Percentiles rank a stretch among this genome's conserved stretches.
phyloP scores from a whole-genome alignment of 2,797 vertebrate genomes.

The Nyctibius grandis region DNA sequence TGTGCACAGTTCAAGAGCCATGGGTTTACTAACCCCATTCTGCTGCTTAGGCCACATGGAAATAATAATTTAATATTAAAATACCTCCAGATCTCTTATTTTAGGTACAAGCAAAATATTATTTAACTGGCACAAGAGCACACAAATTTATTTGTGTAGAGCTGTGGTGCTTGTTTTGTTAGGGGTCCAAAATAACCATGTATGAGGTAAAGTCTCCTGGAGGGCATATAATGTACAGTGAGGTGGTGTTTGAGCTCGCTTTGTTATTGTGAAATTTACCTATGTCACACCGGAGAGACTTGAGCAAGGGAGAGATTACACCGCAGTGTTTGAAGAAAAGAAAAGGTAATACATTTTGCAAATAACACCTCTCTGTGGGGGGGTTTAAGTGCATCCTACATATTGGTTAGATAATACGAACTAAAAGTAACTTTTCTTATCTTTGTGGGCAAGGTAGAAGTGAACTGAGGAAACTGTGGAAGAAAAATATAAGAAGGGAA shows the following conservation, averaged over 20 bases:
- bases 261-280: constrained; percentile 65
- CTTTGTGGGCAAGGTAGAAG: constrained; percentile 9
- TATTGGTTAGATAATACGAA: constrained; percentile 22
- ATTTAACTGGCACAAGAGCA: background rate
- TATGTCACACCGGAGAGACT: constrained; percentile 45
- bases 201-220: background rate
- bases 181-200: background rate
- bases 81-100: background rate
- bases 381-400: constrained; percentile 55
- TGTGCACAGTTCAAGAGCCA: background rate
- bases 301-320: constrained; percentile 51
- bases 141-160: background rate
- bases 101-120: background rate
- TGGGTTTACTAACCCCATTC: background rate
- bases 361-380: constrained; percentile 65
- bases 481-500: constrained; percentile 29
- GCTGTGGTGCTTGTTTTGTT: background rate
- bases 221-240: background rate
- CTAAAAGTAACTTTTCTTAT: constrained; percentile 45
- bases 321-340: constrained; percentile 57
- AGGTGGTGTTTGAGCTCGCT: constrained; percentile 29
- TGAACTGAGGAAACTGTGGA: background rate
- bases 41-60: background rate
- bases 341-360: constrained; percentile 65
- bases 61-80: background rate